A percentile compares a stretch with the other conserved stretches of the same genome.
Evolutionary conservation across 2,888 invertebrate species (phyloP).

Genomic region (Chrysomela aeneicollis): DNA sequence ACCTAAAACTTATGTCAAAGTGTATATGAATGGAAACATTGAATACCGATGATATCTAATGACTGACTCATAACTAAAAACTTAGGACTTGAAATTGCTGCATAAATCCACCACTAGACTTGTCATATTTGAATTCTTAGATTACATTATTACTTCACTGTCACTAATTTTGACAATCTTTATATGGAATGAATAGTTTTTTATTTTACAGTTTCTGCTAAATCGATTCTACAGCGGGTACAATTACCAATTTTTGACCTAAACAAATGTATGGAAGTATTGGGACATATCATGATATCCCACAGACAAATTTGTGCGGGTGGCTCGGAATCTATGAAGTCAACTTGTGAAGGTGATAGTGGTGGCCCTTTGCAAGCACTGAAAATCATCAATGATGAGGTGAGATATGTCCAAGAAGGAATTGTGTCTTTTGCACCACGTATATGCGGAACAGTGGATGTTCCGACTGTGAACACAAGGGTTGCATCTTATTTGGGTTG

Average conservation of each 20-base stretch:
- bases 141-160: background rate
- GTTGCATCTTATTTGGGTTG: constrained; percentile 71
- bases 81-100: too few species aligned
- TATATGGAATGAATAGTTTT: background rate
- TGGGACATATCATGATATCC: constrained; percentile 44
- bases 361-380: constrained; percentile 69
- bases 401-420: constrained; percentile 56
- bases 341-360: constrained; percentile 71
- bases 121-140: too few species aligned
- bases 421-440: constrained; percentile 64
- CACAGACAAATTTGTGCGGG: constrained; percentile 70
- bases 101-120: too few species aligned
- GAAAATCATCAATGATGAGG: constrained; percentile 53
- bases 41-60: too few species aligned
- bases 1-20: too few species aligned
- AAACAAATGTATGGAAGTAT: constrained; percentile 51
- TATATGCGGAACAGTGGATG: constrained; percentile 62
- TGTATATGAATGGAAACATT: too few species aligned
- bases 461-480: constrained; percentile 76
- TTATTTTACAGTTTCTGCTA: constrained; percentile 46
- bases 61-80: too few species aligned
- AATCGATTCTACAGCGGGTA: constrained; percentile 58
- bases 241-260: constrained; percentile 55
- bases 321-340: constrained; percentile 61
- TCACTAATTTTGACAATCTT: background rate